Conservation (phyloP, 1,140 invertebrate genomes). For the Tetraneura akinire region DNA sequence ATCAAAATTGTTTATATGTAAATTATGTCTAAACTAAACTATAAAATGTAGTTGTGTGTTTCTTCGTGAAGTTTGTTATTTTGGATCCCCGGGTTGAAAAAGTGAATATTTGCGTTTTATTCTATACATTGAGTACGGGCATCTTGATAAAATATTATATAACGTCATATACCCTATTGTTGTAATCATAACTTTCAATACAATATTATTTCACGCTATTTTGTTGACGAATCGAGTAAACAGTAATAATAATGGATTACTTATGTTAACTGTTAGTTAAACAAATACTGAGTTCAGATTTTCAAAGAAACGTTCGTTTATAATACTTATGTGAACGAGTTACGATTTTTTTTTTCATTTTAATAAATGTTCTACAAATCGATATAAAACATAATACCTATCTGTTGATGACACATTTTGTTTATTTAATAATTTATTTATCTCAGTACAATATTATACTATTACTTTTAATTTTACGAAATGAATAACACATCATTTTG, state of each 20-base stretch:
- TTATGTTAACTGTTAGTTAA: neutral
- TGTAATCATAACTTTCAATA: conserved; percentile 2
- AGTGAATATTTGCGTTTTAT: conserved; percentile 4
- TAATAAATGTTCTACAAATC: no score
- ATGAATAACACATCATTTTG: no score
- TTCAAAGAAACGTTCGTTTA: neutral
- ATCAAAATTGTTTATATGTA: no score
- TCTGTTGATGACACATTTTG: no score
- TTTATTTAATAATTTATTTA: no score
- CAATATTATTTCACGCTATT: neutral
- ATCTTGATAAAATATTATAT: conserved; percentile 31
- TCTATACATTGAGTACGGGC: neutral
- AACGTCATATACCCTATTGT: neutral
- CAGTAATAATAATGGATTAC: neutral
- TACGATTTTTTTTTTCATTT: no score
- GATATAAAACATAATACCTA: no score
- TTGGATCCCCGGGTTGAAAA: neutral
- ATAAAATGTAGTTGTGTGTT: no score
- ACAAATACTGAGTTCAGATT: neutral
- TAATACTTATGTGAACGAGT: no score
- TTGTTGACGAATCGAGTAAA: neutral
- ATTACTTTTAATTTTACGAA: no score
- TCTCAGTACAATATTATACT: no score
- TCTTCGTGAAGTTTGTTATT: no score
- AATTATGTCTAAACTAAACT: conserved; percentile 11